Base-by-base conservation (phyloP, 2,797 vertebrate species). In the Simalia tracyae region DNA sequence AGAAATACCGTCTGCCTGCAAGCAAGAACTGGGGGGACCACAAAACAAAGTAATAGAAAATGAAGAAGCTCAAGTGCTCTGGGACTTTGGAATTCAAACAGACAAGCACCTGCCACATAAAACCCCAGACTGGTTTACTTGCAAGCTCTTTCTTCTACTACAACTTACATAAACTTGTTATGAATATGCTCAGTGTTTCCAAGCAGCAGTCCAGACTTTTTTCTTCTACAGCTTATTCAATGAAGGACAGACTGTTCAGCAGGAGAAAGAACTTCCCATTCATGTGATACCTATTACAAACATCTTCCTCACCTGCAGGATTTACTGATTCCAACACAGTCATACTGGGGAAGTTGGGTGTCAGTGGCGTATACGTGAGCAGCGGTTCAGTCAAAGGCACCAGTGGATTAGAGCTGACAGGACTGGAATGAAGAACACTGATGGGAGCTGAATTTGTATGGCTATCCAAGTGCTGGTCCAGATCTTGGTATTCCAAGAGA, bases 401-500 rank as follows among this genome's bases (percentile, higher is more conserved):
- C 85, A 96, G 86, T 0, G 96, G 89, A 84, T 96, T 93, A 95
- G 93, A 28, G 86, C 95, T 96, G 96, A 97, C 94, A 19, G 85
- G 64, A n/a, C 42, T 87, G 22, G 56, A 31, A 24, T 91, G 85
- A 57, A 91, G 68, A 5, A 87, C 36, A 17, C 95, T 97, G 96
- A 97, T 92, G 15, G 96, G 95, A 19, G 95, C 85, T 26, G 96
- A 92, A 5, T 93, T 95, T 42, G 96, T 93, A 9, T 96, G 95
- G 63, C 95, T 76, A 5, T 96, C 93, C 28, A 96, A 2, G 72
- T 97, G 97, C 15, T 97, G 97, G 93, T 97, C 97, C 0, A 97
- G 98, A 68, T 99, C 98, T 12, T 95, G 97, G 95, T 99, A 99
- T 93, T 98, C 98, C 0, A 98, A 98, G 87, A 99, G 97, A 96